Conservation (phyloP, 2,113 vertebrate species). For the Mormyrus iriodes region DNA sequence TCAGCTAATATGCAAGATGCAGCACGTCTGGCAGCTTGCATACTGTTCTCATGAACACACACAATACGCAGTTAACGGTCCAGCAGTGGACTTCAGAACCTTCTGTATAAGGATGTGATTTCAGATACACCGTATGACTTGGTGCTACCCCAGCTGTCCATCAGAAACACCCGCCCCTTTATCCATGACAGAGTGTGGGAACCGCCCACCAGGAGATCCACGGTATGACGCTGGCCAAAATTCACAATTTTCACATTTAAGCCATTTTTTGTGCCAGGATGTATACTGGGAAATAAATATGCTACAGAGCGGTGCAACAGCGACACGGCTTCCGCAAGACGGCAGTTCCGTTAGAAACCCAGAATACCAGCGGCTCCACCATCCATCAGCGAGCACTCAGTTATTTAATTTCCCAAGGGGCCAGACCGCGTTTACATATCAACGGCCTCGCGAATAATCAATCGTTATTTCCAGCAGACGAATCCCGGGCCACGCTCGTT, state of each 20-base stretch:
- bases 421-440: constrained; percentile 2
- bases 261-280: neutral
- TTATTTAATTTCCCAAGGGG: constrained; percentile 24
- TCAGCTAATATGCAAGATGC: neutral
- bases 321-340: neutral
- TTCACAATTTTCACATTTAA: neutral
- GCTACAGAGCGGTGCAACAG: neutral
- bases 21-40: neutral
- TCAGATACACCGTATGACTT: neutral
- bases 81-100: neutral
- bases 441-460: constrained; percentile 15
- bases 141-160: neutral
- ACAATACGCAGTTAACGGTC: neutral
- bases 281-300: neutral
- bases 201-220: neutral
- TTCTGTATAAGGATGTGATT: neutral
- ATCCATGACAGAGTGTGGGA: neutral
- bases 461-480: constrained; percentile 15
- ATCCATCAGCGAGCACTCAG: neutral
- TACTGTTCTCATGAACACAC: neutral
- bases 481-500: constrained; percentile 16
- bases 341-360: neutral
- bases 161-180: neutral
- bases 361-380: neutral
- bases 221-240: neutral